A percentile compares a stretch with the other conserved stretches of the same genome.
These are phyloP conservation scores for Adelognathus sp. DNA, from an alignment of 2,888 invertebrate species.

Conservation along the genomic window DNA sequence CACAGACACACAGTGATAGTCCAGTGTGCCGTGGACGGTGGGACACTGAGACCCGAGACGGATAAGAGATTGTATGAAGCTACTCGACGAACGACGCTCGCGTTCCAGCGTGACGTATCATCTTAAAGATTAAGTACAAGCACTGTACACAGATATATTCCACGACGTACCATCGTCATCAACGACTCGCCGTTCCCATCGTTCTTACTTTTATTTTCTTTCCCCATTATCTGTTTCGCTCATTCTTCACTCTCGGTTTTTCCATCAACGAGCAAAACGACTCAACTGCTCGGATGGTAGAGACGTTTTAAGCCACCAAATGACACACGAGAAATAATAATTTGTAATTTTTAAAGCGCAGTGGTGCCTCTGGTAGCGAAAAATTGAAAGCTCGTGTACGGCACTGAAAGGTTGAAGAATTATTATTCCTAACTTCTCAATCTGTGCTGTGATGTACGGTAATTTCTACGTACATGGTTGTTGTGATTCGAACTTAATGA, in stretches of 20 bases:
- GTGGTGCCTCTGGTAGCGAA: background rate
- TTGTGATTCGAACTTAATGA: too few species aligned
- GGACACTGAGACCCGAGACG: slow-evolving; percentile 32
- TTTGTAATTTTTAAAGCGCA: too few species aligned
- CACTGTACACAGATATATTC: slow-evolving; percentile 13
- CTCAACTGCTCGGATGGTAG: background rate
- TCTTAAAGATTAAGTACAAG: slow-evolving; percentile 47
- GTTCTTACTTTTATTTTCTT: slow-evolving; percentile 21
- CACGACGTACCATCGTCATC: slow-evolving; percentile 4
- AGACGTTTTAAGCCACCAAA: background rate
- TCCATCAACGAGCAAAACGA: background rate
- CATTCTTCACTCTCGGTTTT: slow-evolving; percentile 31
- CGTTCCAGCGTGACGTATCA: slow-evolving; percentile 48
- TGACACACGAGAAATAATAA: too few species aligned
- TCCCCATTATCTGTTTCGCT: slow-evolving; percentile 43
- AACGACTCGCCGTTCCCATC: slow-evolving; percentile 24
- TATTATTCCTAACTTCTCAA: too few species aligned
- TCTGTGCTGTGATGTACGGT: too few species aligned
- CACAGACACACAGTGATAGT: slow-evolving; percentile 7
- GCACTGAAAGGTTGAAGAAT: too few species aligned
- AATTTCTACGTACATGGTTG: too few species aligned
- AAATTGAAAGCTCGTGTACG: background rate
- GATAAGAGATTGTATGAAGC: slow-evolving; percentile 31
- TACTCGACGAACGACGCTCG: slow-evolving; percentile 35
- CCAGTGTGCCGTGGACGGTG: slow-evolving; percentile 37